Evolutionary conservation across 2,797 vertebrate species (phyloP).

Genomic region (Octomys mimax): DNA sequence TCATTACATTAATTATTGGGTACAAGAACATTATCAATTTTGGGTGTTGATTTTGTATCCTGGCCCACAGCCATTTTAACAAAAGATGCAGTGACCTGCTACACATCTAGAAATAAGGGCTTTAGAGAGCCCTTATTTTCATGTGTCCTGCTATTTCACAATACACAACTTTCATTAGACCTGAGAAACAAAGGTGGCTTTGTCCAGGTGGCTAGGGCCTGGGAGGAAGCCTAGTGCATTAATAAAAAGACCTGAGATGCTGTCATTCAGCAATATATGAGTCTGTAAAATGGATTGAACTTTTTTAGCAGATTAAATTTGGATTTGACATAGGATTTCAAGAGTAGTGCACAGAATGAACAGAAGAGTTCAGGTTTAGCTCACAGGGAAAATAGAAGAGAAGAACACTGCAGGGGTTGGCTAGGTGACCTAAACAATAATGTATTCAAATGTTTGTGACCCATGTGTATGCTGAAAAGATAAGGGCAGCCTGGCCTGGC

Average conservation of each 20-base stretch:
- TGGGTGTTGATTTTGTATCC: neutral
- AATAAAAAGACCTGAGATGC: neutral
- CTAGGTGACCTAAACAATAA: neutral
- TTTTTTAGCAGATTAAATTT: constrained; percentile 55
- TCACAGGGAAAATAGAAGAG: neutral
- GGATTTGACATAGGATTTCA: neutral
- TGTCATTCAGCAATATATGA: neutral
- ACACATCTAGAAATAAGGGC: neutral
- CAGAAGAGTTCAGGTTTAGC: neutral
- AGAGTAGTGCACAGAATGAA: neutral
- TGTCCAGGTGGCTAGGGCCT: neutral
- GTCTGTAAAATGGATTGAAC: neutral
- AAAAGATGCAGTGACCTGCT: neutral
- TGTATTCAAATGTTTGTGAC: neutral
- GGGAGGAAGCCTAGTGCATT: neutral
- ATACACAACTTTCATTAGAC: neutral
- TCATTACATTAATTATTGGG: neutral
- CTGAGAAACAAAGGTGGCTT: neutral
- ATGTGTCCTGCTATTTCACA: neutral
- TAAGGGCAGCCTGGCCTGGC: neutral
- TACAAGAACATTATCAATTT: neutral
- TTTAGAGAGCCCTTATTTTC: neutral
- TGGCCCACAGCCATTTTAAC: neutral
- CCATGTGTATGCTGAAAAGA: neutral
- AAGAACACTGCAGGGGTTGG: neutral